These are phyloP conservation scores for Helleia helle DNA, from an alignment of 2,888 invertebrate species.

Conservation along the genomic window DNA sequence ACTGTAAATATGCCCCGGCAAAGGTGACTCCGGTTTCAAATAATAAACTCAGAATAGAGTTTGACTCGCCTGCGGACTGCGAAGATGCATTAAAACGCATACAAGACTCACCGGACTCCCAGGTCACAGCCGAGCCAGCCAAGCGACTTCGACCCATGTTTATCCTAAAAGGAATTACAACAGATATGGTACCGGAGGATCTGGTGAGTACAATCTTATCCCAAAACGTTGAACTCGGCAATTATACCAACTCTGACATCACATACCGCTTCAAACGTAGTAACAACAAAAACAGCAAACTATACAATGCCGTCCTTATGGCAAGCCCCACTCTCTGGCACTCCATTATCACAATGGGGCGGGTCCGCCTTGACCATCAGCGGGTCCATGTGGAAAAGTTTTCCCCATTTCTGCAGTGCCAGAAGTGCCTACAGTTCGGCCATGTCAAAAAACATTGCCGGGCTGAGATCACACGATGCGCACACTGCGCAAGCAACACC, in stretches of 20 bases:
- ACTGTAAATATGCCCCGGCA: conserved; percentile 7
- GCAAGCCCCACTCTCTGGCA: not conserved
- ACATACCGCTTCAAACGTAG: not conserved
- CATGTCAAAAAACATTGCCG: conserved; percentile 1
- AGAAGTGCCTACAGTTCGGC: conserved; percentile 11
- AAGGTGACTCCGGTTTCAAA: too few relatives aligned
- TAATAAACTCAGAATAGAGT: too few relatives aligned
- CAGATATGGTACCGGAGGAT: too few relatives aligned
- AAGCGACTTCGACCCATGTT: too few relatives aligned
- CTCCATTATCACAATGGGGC: not conserved
- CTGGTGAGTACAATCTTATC: too few relatives aligned
- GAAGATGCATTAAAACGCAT: too few relatives aligned
- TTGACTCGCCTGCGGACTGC: too few relatives aligned
- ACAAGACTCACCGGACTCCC: too few relatives aligned
- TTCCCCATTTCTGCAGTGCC: conserved; percentile 12
- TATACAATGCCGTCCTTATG: conserved; percentile 6
- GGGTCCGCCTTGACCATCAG: conserved; percentile 9
- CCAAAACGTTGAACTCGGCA: conserved; percentile 2
- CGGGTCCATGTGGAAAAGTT: conserved; percentile 5
- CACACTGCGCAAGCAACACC: not conserved
- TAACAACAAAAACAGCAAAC: not conserved
- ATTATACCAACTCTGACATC: not conserved
- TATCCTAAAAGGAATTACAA: too few relatives aligned
- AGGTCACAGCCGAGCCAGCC: too few relatives aligned
- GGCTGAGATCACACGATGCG: not conserved